Evolutionary conservation across 2,797 vertebrate species (phyloP).

Genomic region (Synanceia verrucosa): DNA sequence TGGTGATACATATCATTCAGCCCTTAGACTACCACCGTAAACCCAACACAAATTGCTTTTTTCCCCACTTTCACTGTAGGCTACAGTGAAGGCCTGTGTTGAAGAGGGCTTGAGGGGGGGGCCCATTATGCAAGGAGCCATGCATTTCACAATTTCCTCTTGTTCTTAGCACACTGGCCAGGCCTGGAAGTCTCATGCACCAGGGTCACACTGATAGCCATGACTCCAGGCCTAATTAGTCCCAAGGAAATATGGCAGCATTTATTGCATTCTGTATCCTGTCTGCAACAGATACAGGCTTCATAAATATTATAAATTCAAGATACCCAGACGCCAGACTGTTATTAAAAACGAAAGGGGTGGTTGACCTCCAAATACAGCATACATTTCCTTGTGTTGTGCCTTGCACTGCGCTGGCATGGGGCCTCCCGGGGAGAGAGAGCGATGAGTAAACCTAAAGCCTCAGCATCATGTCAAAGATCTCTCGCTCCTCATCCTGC

Average conservation of each 20-base stretch:
- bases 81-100: constrained; percentile 38
- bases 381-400: constrained; percentile 31
- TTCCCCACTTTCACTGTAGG: constrained; percentile 38
- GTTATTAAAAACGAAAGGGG: constrained; percentile 61
- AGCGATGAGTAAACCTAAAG: constrained; percentile 45
- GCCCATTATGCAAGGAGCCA: constrained; percentile 52
- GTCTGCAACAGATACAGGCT: constrained; percentile 50
- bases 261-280: constrained; percentile 52
- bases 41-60: constrained; percentile 75
- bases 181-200: constrained; percentile 37
- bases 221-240: constrained; percentile 62
- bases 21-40: constrained; percentile 68
- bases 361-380: constrained; percentile 55
- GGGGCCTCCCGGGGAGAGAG: constrained; percentile 27
- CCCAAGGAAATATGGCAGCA: constrained; percentile 40
- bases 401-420: background rate
- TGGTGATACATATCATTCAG: constrained; percentile 80
- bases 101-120: constrained; percentile 28
- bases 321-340: constrained; percentile 34
- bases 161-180: constrained; percentile 24
- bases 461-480: constrained; percentile 46
- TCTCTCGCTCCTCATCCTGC: constrained; percentile 44
- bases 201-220: constrained; percentile 55
- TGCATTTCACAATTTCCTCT: constrained; percentile 68
- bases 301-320: constrained; percentile 59